Evolutionary conservation across 2,113 vertebrate species (phyloP).

Genomic region (Ceyx melanurus): DNA sequence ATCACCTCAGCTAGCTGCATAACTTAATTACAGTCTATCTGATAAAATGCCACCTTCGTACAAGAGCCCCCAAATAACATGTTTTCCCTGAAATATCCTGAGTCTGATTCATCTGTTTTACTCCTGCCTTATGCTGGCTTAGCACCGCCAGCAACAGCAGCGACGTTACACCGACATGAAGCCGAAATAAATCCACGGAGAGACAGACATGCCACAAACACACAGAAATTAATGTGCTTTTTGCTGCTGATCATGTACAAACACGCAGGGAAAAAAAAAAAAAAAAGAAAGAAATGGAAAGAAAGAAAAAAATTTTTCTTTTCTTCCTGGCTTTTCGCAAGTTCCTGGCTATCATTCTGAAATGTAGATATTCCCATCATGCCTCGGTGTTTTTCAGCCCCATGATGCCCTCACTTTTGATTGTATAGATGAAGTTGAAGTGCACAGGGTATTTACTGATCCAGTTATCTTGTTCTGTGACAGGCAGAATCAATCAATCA

Average conservation of each 20-base stretch:
- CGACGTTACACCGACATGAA: not conserved
- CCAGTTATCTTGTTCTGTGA: conserved; percentile 96
- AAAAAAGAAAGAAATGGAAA: not conserved
- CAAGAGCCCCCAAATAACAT: conserved; percentile 57
- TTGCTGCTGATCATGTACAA: conserved; percentile 43
- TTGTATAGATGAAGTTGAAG: conserved; percentile 81
- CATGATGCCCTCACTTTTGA: conserved; percentile 81
- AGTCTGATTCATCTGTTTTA: conserved; percentile 1
- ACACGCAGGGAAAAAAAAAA: conserved; percentile 50
- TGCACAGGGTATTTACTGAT: conserved; percentile 92
- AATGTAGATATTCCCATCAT: conserved; percentile 81
- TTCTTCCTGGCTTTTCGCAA: conserved; percentile 21
- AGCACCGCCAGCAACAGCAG: not conserved
- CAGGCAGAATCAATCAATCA: conserved; percentile 97
- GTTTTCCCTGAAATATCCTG: not conserved
- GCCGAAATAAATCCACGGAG: conserved; percentile 31
- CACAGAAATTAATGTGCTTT: conserved; percentile 65
- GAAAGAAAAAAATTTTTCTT: not conserved
- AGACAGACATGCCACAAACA: conserved; percentile 15
- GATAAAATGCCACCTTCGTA: conserved; percentile 51
- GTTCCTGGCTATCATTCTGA: conserved; percentile 65
- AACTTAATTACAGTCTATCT: conserved; percentile 54
- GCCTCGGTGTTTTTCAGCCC: conserved; percentile 75
- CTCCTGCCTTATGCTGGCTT: conserved; percentile 22
- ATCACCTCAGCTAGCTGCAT: not conserved